These are phyloP conservation scores for Sarcophaga peregrina DNA, from an alignment of 1,140 invertebrate species.

Conservation along the genomic window DNA sequence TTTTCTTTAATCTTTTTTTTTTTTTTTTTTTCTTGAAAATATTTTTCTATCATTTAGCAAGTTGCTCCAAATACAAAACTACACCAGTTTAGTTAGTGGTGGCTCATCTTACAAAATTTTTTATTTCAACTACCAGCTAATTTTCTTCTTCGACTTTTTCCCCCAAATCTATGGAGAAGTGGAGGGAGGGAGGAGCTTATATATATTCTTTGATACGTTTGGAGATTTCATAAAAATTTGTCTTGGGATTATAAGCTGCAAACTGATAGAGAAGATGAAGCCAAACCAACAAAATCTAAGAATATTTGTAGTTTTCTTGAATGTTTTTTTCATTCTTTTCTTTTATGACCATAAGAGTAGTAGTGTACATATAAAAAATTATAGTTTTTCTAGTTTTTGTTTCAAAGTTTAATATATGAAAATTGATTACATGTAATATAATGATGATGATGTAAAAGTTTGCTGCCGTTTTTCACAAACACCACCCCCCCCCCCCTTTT, in stretches of 20 bases:
- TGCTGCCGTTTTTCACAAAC: too few relatives aligned
- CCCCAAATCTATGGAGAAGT: too few relatives aligned
- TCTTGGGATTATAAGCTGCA: conserved; percentile 3
- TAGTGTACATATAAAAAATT: not conserved
- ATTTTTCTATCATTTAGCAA: too few relatives aligned
- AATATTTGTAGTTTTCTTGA: not conserved
- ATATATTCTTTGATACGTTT: conserved; percentile 30
- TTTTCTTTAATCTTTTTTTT: too few relatives aligned
- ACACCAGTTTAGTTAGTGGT: not conserved
- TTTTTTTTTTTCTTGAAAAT: too few relatives aligned
- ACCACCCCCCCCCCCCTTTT: too few relatives aligned
- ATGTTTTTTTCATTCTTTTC: not conserved
- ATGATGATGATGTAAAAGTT: conserved; percentile 32
- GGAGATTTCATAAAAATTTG: conserved; percentile 34
- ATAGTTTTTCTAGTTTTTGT: not conserved
- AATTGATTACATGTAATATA: conserved; percentile 34
- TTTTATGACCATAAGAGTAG: not conserved
- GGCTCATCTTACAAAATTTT: not conserved
- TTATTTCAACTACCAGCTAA: not conserved
- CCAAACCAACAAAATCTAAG: not conserved
- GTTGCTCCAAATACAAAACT: too few relatives aligned
- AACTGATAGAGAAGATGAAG: too few relatives aligned
- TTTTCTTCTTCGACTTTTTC: too few relatives aligned
- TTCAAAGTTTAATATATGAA: conserved; percentile 12
- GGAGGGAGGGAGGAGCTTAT: too few relatives aligned